Base-by-base conservation (phyloP, 2,888 invertebrate species). In the Alitta virens region DNA sequence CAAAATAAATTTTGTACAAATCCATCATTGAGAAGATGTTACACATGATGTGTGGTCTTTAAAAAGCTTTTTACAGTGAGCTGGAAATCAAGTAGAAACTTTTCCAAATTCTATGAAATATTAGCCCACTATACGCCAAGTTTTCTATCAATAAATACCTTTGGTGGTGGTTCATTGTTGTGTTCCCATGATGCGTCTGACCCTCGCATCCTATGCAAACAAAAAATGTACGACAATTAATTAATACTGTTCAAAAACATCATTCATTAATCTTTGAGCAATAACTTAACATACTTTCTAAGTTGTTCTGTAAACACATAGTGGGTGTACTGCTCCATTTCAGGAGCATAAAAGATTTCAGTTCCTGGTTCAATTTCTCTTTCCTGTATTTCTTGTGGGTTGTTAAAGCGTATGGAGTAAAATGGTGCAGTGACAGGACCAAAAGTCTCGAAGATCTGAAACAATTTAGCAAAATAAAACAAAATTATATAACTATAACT, bases 361-460 rank as follows among this genome's bases (percentile, higher is more conserved):
- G 87, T 86, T 55, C 91, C 92, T 55, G 87, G 80, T 70, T 84
- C 78, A 1, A 92, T 86, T 54, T 88, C 87, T 66, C 87, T 87
- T 51, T 87, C 86, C 53, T 85, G 79, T 57, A 92, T 91, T 76
- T 96, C 91, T 58, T 90, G 87, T 14, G 81, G 79, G 0, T 87
- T 88, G 83, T 94, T 95, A 82, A 96, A 96, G 2, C 95, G 86
- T n/a, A 97, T 87, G 70, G 91, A 90, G 82, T 97, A 97, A 70
- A 90, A 86, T 0, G 97, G 96, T 72, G 89, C 88, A 0, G 86
- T 85, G 0, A 96, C 91, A 56, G 89, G 91, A 16, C 97, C 96
- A 78, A 96, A 89, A 0, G 95, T 92, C 84, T 97, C 97, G 81
- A 92, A 94, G 55, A 96, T 88, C 79, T 68, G 51, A 3, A 42